A percentile compares a stretch with the other conserved stretches of the same genome.
Conservation (phyloP, 2,888 invertebrate genomes). For the Cantharis nigra region DNA sequence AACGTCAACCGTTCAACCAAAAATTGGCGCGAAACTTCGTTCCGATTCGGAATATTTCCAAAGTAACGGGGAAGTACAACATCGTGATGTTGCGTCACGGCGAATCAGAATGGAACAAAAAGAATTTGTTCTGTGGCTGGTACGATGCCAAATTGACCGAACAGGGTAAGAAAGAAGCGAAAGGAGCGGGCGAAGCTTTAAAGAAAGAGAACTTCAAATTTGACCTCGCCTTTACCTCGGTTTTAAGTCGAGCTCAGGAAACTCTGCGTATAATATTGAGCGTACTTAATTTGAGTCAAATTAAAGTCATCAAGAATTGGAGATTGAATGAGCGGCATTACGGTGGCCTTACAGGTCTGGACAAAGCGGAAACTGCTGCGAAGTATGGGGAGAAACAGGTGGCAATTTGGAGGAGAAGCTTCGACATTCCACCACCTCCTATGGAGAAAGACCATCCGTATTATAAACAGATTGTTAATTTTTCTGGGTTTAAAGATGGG, state of each 20-base stretch:
- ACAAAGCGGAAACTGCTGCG: constrained; percentile 83
- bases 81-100: constrained; percentile 53
- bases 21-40: too few relatives aligned
- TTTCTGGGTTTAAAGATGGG: constrained; percentile 74
- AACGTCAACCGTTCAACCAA: not conserved
- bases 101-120: constrained; percentile 53
- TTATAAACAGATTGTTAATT: constrained; percentile 75
- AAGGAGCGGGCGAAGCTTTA: constrained; percentile 73
- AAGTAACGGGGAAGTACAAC: not conserved
- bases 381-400: constrained; percentile 86
- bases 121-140: constrained; percentile 54
- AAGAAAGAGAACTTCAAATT: constrained; percentile 72
- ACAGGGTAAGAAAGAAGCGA: constrained; percentile 70
- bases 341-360: constrained; percentile 82
- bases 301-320: constrained; percentile 77
- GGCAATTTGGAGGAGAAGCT: constrained; percentile 84
- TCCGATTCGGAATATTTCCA: not conserved
- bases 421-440: constrained; percentile 79
- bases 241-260: constrained; percentile 75
- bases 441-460: constrained; percentile 78
- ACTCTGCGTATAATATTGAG: constrained; percentile 72
- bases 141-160: constrained; percentile 53
- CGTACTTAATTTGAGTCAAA: constrained; percentile 67
- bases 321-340: constrained; percentile 87
- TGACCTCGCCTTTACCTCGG: constrained; percentile 81